phyloP scores from a whole-genome alignment of 2,113 vertebrate genomes.

The Isurus oxyrinchus region DNA sequence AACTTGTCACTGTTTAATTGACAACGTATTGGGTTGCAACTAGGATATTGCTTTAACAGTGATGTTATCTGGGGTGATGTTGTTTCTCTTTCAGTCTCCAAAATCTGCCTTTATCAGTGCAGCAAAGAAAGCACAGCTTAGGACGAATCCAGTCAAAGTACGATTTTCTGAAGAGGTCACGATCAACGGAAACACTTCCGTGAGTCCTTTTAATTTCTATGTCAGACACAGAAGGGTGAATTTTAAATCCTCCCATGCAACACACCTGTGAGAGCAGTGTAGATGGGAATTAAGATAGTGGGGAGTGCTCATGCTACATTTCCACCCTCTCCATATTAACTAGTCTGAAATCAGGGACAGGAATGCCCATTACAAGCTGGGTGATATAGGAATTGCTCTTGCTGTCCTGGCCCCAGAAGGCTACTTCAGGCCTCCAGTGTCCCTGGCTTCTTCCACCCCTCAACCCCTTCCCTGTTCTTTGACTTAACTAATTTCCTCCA shows the following conservation, averaged over 20 bases:
- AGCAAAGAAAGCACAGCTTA: slow-evolving; percentile 89
- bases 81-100: slow-evolving; percentile 74
- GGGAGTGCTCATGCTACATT: slow-evolving; percentile 33
- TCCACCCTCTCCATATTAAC: not conserved
- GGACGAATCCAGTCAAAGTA: slow-evolving; percentile 88
- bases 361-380: not conserved
- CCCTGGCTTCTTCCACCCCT: not conserved
- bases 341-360: slow-evolving; percentile 39
- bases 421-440: not conserved
- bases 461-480: not conserved
- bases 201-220: not conserved
- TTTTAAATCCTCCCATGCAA: not conserved
- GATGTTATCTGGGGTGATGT: not conserved
- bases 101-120: slow-evolving; percentile 98
- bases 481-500: not conserved
- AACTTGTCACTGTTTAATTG: not conserved
- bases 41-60: not conserved
- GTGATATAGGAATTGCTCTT: not conserved
- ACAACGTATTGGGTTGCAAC: not conserved
- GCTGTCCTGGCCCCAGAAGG: not conserved
- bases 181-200: slow-evolving; percentile 62
- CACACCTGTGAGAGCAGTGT: not conserved
- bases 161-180: slow-evolving; percentile 96
- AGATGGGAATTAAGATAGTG: not conserved
- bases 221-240: not conserved